Conservation (phyloP, 2,113 vertebrate genomes). For the Morone saxatilis region DNA sequence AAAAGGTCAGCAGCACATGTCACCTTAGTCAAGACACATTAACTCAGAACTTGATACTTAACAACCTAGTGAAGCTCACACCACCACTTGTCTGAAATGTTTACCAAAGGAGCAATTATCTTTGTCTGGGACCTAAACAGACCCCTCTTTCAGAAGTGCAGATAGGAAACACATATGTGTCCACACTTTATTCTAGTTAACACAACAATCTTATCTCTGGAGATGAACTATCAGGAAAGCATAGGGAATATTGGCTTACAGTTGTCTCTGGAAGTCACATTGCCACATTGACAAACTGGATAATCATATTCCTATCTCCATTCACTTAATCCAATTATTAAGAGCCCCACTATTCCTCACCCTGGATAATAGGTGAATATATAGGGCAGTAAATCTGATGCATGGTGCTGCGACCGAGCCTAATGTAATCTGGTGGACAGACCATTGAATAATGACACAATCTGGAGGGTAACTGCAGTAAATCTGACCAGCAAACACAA, state of each 20-base stretch:
- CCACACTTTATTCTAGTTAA: neutral
- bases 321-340: constrained; percentile 63
- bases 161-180: constrained; percentile 2
- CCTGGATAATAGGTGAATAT: constrained; percentile 57
- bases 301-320: constrained; percentile 48
- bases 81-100: constrained; percentile 55
- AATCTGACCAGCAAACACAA: constrained; percentile 63
- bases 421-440: constrained; percentile 79
- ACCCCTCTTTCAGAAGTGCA: constrained; percentile 10
- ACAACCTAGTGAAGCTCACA: constrained; percentile 51
- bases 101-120: constrained; percentile 57
- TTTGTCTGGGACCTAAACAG: constrained; percentile 31
- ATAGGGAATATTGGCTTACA: constrained; percentile 17
- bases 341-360: constrained; percentile 58
- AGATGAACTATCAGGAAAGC: constrained; percentile 12
- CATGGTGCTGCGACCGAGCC: constrained; percentile 57
- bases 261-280: constrained; percentile 37
- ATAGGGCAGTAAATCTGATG: constrained; percentile 72
- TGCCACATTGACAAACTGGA: constrained; percentile 38
- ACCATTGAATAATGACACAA: constrained; percentile 76
- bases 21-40: constrained; percentile 51
- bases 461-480: constrained; percentile 64
- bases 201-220: neutral
- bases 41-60: constrained; percentile 67
- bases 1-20: constrained; percentile 53